Evolutionary conservation across 2,113 vertebrate genomes (phyloP), one percentile per base, ranked within the genome.

Genomic region (Cromileptes altivelis): DNA sequence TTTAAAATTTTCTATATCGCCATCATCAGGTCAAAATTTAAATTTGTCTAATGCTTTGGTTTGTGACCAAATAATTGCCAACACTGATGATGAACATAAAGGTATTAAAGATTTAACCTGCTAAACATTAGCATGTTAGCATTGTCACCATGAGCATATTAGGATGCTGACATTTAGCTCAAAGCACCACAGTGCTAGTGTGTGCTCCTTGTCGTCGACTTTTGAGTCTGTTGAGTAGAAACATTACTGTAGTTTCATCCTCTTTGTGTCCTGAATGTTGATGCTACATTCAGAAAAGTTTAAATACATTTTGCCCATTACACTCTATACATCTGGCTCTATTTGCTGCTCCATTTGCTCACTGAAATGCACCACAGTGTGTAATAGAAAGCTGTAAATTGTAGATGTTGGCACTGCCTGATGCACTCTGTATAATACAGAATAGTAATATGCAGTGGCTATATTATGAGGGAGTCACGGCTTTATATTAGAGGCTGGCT

Each of bases 361-460:
- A 4, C 21, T 78, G 45, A 78, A 84, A 55, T 82, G 64, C 67
- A 80, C 53, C 58, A 19, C 37, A 57, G 65, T 45, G 62, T 40
- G 19, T 76, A 42, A 82, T 18, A 57, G 49, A 73, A 77, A 87
- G 81, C 37, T 83, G 40, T 79, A 81, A 72, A 88, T 88, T 90
- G 68, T 69, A 67, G 62, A 82, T 80, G 68, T 62, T 84, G 81
- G 81, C 82, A 40, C 60, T n/a, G 71, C 57, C 62, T n/a, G 33
- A 60, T 82, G 76, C 79, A 68, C 70, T 86, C 69, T 70, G 19
- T 86, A 47, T 83, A 80, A 85, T 80, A 57, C 70, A 82, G 75
- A 56, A 17, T 17, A 65, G 50, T 81, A 90, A 77, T 90, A 49
- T 75, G 47, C 62, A 37, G 50, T 11, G 14, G 64, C 84, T 77